Conservation (phyloP, 2,797 vertebrate genomes). For the Urosaurus nigricauda region DNA sequence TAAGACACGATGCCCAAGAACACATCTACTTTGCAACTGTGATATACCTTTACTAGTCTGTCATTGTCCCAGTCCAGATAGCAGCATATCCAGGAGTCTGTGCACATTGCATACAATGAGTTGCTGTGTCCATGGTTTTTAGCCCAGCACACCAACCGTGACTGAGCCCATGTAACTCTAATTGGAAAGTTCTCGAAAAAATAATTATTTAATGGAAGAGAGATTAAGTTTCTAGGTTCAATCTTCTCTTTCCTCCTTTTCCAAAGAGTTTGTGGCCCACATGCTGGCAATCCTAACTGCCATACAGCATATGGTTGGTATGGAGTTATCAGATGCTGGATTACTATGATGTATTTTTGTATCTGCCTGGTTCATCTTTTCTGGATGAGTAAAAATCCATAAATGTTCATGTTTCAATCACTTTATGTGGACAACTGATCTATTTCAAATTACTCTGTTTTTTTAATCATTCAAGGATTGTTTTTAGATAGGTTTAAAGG, state of each 20-base stretch:
- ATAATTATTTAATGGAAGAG: not conserved
- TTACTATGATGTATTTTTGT: not conserved
- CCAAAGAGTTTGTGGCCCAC: not conserved
- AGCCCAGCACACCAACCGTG: not conserved
- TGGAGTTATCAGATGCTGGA: not conserved
- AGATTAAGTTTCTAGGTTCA: not conserved
- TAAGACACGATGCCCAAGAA: no score
- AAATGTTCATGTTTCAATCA: accelerated
- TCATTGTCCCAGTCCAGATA: not conserved
- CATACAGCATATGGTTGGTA: not conserved
- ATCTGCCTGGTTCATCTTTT: not conserved
- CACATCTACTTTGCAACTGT: no score
- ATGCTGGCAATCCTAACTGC: not conserved
- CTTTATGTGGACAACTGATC: not conserved
- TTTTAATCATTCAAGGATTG: no score
- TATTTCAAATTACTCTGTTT: not conserved
- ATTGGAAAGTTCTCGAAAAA: not conserved
- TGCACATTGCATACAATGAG: not conserved
- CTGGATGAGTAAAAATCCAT: not conserved
- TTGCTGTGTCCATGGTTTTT: not conserved
- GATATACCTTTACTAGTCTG: no score
- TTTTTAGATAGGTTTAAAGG: no score
- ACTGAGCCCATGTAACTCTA: not conserved
- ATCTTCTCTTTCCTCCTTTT: not conserved
- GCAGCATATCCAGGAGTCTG: not conserved